Conservation (phyloP, 1,140 invertebrate species). For the roundworm (Caenorhabditis elegans) region DNA sequence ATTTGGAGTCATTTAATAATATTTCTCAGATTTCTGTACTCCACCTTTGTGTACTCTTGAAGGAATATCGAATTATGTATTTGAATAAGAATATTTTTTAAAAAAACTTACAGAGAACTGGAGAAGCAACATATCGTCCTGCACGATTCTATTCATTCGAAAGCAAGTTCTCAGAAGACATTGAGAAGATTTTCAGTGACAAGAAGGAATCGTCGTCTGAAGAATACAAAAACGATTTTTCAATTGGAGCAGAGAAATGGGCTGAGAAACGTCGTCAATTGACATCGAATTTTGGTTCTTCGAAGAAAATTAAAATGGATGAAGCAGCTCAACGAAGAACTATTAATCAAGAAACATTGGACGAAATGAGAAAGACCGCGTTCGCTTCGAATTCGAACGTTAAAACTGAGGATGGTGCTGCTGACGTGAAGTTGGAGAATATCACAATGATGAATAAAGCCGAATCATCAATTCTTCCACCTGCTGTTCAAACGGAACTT, state of each 20-base stretch:
- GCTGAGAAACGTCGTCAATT: slow-evolving; percentile 12
- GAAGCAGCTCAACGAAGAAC: neutral
- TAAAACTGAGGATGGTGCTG: neutral
- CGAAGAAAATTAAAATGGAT: slow-evolving; percentile 12
- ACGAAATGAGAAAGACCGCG: slow-evolving; percentile 5
- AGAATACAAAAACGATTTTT: neutral
- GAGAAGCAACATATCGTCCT: neutral
- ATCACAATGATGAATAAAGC: slow-evolving; percentile 6
- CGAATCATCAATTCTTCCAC: neutral
- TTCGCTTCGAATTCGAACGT: neutral
- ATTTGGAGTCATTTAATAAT: too few species aligned
- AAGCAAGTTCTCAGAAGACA: neutral
- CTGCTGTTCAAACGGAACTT: neutral
- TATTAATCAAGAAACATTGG: neutral
- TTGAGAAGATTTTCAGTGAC: neutral
- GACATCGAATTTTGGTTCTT: neutral
- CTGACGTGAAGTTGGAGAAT: neutral
- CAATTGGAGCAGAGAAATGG: neutral
- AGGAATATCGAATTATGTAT: too few species aligned
- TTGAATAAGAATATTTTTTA: too few species aligned
- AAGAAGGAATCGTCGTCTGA: neutral
- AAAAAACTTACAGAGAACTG: neutral
- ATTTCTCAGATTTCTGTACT: too few species aligned
- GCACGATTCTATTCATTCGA: neutral
- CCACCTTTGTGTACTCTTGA: too few species aligned